A percentile compares a stretch with the other conserved stretches of the same genome.
phyloP scores from a whole-genome alignment of 2,797 vertebrate species.

The Clarias laeviceps region DNA sequence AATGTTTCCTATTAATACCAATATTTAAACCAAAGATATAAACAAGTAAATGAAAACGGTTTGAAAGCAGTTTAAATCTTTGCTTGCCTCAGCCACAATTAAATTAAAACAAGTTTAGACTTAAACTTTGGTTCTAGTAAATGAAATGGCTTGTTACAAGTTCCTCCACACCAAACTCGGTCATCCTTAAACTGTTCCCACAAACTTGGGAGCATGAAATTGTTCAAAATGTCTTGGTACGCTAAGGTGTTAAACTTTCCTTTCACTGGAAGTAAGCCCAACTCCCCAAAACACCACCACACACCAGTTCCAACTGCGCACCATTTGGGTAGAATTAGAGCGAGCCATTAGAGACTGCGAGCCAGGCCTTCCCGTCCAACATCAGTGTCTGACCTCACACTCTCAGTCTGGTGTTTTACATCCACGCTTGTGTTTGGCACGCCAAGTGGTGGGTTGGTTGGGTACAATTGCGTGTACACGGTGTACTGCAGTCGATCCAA shows the following conservation, averaged over 20 bases:
- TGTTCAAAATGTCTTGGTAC: no score
- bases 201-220: no score
- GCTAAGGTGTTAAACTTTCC: no score
- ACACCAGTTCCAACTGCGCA: no score
- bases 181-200: no score
- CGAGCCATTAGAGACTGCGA: no score
- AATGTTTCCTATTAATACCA: neutral
- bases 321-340: no score
- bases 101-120: neutral
- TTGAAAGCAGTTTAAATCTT: neutral
- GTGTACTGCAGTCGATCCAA: neutral
- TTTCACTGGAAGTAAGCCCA: no score
- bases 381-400: neutral
- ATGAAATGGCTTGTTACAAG: neutral
- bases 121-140: neutral
- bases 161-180: no score
- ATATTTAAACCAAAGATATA: neutral
- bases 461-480: neutral
- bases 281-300: no score
- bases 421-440: neutral
- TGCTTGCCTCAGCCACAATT: neutral
- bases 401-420: neutral
- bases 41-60: neutral
- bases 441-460: neutral
- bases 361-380: no score